Evolutionary conservation across 2,888 invertebrate species (phyloP).

Genomic region (Leptothorax acervorum): DNA sequence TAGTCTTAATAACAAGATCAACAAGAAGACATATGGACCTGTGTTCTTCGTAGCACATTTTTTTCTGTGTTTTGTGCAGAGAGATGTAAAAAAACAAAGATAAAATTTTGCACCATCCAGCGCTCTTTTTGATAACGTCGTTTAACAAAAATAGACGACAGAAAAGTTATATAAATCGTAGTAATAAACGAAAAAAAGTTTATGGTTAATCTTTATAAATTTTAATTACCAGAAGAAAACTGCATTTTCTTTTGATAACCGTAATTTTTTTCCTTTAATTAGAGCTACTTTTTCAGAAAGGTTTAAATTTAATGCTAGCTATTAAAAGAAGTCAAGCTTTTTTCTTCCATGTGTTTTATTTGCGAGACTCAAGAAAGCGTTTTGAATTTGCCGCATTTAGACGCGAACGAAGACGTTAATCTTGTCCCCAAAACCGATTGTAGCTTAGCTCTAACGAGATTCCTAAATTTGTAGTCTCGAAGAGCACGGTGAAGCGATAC

Average conservation of each 20-base stretch:
- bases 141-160: not conserved
- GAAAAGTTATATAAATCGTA: not conserved
- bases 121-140: not conserved
- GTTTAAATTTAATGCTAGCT: not conserved
- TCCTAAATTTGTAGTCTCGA: slow-evolving; percentile 14
- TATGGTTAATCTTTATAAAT: not conserved
- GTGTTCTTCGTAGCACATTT: not conserved
- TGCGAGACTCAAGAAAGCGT: not conserved
- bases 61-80: not conserved
- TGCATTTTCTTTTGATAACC: not conserved
- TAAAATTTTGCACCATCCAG: not conserved
- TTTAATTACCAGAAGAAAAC: not conserved
- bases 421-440: not conserved
- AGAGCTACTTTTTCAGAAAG: not conserved
- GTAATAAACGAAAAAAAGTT: not conserved
- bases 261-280: not conserved
- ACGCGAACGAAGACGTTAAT: slow-evolving; percentile 8
- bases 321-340: not conserved
- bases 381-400: not conserved
- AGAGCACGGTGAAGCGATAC: slow-evolving; percentile 1
- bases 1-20: slow-evolving; percentile 31
- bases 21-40: not conserved
- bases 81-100: not conserved
- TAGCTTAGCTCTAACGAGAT: slow-evolving; percentile 12
- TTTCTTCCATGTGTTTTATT: not conserved